These are phyloP conservation scores for Pristionchus maxplancki DNA, from an alignment of 2,888 invertebrate genomes.

Conservation along the genomic window DNA sequence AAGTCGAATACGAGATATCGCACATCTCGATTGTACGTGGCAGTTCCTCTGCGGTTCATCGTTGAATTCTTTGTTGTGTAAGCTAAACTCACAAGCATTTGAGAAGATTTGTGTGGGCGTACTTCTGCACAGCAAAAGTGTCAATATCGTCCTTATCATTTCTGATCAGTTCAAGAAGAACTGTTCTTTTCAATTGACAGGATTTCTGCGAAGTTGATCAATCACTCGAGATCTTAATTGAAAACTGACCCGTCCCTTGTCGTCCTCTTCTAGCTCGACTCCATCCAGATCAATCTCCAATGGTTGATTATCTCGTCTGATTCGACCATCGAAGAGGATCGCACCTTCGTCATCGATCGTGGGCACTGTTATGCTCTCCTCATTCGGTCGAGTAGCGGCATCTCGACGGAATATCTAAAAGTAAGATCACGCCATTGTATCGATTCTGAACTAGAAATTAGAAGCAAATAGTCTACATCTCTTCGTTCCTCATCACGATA, in stretches of 20 bases:
- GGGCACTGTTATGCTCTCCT: not conserved
- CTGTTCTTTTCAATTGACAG: too few relatives aligned
- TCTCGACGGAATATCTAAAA: not conserved
- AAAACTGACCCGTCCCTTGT: not conserved
- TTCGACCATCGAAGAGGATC: conserved; percentile 14
- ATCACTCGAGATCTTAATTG: not conserved
- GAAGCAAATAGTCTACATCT: not conserved
- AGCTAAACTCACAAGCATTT: not conserved
- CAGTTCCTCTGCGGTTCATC: not conserved
- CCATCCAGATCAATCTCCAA: not conserved
- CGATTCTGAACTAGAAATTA: too few relatives aligned
- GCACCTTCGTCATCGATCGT: not conserved
- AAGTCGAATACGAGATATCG: not conserved
- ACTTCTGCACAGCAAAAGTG: not conserved
- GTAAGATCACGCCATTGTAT: not conserved
- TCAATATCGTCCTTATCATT: not conserved
- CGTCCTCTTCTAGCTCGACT: not conserved
- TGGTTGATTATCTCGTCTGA: not conserved
- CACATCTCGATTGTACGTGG: not conserved
- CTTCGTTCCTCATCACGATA: not conserved
- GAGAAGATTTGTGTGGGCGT: not conserved
- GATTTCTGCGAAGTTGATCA: not conserved
- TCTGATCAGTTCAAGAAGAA: not conserved
- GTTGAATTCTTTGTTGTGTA: not conserved
- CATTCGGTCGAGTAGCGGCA: not conserved